These are phyloP conservation scores for Pogonocichla stellata DNA, from an alignment of 2,113 vertebrate genomes.

Conservation along the genomic window DNA sequence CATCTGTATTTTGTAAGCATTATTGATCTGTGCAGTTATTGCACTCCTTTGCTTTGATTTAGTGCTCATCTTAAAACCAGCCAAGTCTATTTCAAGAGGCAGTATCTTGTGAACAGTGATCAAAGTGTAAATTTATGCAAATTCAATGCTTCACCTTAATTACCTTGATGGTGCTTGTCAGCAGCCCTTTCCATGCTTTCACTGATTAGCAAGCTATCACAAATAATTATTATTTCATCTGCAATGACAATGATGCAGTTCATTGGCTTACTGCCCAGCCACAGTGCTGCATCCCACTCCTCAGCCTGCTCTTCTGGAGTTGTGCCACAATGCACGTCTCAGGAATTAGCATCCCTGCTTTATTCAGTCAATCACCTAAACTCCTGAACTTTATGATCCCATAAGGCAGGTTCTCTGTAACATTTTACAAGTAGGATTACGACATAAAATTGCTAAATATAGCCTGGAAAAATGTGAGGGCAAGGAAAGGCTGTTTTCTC, in stretches of 20 bases:
- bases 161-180: constrained; percentile 67
- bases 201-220: constrained; percentile 73
- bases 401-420: background rate
- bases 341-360: constrained; percentile 6
- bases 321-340: background rate
- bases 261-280: constrained; percentile 48
- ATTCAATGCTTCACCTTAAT: constrained; percentile 75
- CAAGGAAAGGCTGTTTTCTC: background rate
- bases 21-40: constrained; percentile 52
- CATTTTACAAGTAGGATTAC: background rate
- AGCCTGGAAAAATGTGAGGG: background rate
- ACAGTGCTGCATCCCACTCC: background rate
- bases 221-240: constrained; percentile 77
- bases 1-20: constrained; percentile 50
- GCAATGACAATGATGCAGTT: constrained; percentile 66
- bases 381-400: background rate
- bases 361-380: constrained; percentile 29
- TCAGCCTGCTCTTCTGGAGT: background rate
- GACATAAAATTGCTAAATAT: background rate
- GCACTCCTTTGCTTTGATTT: constrained; percentile 64
- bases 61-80: constrained; percentile 42
- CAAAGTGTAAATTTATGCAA: constrained; percentile 79
- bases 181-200: constrained; percentile 61
- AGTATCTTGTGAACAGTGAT: constrained; percentile 69
- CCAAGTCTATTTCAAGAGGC: constrained; percentile 65